phyloP scores from a whole-genome alignment of 2,113 vertebrate species.

The Phrynocephalus versicolor region DNA sequence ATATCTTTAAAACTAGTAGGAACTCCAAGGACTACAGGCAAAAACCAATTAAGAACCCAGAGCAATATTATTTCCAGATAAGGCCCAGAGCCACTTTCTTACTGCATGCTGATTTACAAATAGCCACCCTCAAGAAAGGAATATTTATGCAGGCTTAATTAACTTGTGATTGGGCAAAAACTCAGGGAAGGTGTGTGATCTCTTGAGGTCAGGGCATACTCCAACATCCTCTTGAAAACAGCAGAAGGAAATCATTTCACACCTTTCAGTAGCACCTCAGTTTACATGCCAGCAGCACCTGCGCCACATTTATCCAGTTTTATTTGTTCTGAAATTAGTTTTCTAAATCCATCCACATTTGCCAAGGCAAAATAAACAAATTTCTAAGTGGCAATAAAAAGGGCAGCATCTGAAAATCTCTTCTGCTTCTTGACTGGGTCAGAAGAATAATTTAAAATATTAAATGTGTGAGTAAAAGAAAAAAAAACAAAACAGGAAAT shows the following conservation, averaged over 20 bases:
- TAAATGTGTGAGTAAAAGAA: constrained; percentile 4
- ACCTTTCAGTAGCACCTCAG: background rate
- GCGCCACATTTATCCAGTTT: constrained; percentile 33
- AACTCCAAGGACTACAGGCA: constrained; percentile 28
- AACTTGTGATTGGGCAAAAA: constrained; percentile 25
- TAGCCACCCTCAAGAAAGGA: background rate
- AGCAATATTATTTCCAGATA: background rate
- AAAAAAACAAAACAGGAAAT: background rate
- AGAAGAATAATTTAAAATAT: constrained; percentile 46
- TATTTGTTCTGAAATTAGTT: constrained; percentile 45
- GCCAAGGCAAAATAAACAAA: constrained; percentile 43
- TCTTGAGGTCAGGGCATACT: background rate
- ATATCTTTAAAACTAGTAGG: constrained; percentile 42
- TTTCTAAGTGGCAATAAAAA: constrained; percentile 32
- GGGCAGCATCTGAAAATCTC: constrained; percentile 34
- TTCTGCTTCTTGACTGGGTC: background rate
- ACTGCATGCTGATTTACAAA: constrained; percentile 2
- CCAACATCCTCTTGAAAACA: background rate
- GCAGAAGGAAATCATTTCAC: constrained; percentile 8
- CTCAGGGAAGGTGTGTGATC: background rate
- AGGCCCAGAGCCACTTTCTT: constrained; percentile 15
- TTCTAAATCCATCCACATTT: constrained; percentile 30
- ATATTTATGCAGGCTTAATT: constrained; percentile 10
- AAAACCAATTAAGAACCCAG: constrained; percentile 33
- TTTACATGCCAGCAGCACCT: constrained; percentile 31